Base-by-base conservation (phyloP, 2,113 vertebrate species). In the Seriola dumerili region DNA sequence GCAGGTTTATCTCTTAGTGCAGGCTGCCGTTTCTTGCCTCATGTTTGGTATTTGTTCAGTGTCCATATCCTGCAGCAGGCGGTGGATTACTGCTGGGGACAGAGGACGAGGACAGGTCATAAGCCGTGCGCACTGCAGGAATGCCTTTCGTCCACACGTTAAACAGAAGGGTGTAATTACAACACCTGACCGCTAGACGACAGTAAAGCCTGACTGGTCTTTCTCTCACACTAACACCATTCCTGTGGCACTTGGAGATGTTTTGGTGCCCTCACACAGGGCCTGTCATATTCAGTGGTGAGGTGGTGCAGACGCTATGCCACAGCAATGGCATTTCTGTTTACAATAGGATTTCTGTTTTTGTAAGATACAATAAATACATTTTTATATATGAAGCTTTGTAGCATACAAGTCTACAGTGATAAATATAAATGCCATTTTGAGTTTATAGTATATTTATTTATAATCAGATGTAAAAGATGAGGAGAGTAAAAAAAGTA, bases 391-490 rank as follows among this genome's bases (percentile, higher is more conserved):
- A 21, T 19, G 1, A 68, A 29, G 9, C 38, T 8, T 25, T 52
- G 6, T 29, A 21, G 54, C 19, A 42, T 12, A 23, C 32, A 76
- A 10, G 13, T 61, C 32, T 48, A 6, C 0, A 64, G 34, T 16
- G 7, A 52, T 36, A 61, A 8, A 42, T 42, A 42, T 11, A 10
- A 57, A 71, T 29, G 8, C 14, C 75, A 62, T 54, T 70, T 78
- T 44, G 8, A 77, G 19, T 78, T 83, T 78, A 84, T 72, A 87
- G 78, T 68, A 52, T 61, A 75, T 95, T 94, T 94, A 92, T 92
- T 94, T 62, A 86, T 90, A 89, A 91, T 91, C 50, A 84, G 55
- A 88, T 88, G 76, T 88, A 89, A 94, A 91, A 91, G 80, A 88
- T 48, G 55, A 88, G 69, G 52, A 84, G 13, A 87, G 84, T 88